Conservation (phyloP, 2,113 vertebrate genomes). For the Xiphophorus hellerii region DNA sequence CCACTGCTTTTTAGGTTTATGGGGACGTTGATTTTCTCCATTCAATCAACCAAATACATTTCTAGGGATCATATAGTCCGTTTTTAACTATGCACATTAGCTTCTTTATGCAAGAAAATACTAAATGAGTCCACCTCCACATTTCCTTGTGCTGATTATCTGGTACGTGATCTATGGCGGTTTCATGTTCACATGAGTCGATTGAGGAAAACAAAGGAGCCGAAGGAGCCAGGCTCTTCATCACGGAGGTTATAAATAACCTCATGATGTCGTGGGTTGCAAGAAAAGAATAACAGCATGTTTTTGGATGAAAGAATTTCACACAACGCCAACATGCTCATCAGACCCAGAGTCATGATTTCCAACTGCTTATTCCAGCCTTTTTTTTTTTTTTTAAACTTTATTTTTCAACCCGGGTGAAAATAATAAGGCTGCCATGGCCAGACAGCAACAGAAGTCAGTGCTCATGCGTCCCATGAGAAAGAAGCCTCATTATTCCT, state of each 20-base stretch:
- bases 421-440: constrained; percentile 27
- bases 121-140: too few relatives aligned
- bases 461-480: not conserved
- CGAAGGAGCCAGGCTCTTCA: not conserved
- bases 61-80: too few relatives aligned
- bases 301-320: constrained; percentile 38
- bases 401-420: not conserved
- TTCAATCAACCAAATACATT: too few relatives aligned
- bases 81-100: too few relatives aligned
- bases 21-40: too few relatives aligned
- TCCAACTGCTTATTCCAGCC: constrained; percentile 13
- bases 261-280: constrained; percentile 11
- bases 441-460: constrained; percentile 10
- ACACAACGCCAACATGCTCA: constrained; percentile 28
- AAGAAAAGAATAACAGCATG: constrained; percentile 23
- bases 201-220: not conserved
- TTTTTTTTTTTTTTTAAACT: too few relatives aligned
- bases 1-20: too few relatives aligned
- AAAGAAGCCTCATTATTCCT: constrained; percentile 29
- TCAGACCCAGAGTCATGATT: constrained; percentile 35
- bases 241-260: constrained; percentile 10
- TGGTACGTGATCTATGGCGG: not conserved
- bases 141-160: too few relatives aligned
- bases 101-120: too few relatives aligned
- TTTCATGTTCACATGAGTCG: not conserved